Base-by-base conservation (phyloP, 2,888 invertebrate genomes). In the Octodonta nipae region DNA sequence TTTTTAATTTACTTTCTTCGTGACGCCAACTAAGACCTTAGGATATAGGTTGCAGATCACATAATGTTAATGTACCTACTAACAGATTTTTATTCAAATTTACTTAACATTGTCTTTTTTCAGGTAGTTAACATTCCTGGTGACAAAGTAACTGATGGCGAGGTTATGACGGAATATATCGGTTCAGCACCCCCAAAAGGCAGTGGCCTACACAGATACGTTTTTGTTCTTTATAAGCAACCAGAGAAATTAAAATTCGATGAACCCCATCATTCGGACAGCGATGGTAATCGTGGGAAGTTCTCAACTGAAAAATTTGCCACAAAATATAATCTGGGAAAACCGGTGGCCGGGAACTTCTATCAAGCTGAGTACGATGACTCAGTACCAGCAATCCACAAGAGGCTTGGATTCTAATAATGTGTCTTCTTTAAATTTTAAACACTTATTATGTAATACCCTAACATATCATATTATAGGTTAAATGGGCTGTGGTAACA, bases 141-240 rank as follows among this genome's bases (percentile, higher is more conserved):
- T 15, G 62, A 60, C 32, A 68, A 78, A 41, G 49, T 82, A 26
- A 53, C 54, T 8, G 67, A 69, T 44, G 78, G 80, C 14, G 76
- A 80, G 52, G 64, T 66, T 12, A 58, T 81, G 12, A 66, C 73
- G 10, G 75, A 73, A 38, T 84, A 82, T 50, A 47, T 64, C 29
- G 74, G 75, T 10, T 62, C 73, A 20, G 80, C 78, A 3, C 82
- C 82, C n/a, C 80, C 80, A 5, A 70, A 76, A 59, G 75, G 70
- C 28, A 75, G 78, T 17, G 78, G 77, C 7, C 60, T 79, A 10
- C 81, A 82, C 59, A 71, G 82, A 10, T 83, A 82, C 49, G 68
- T 80, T 8, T 78, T 74, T 56, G 50, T 82, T 28, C 50, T 78
- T 7, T 85, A 71, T 61, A 73, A 79, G 50, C 85, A 85, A 48